These are phyloP conservation scores for Hyposmocoma kahamanoa DNA, from an alignment of 1,140 invertebrate species.

Conservation along the genomic window DNA sequence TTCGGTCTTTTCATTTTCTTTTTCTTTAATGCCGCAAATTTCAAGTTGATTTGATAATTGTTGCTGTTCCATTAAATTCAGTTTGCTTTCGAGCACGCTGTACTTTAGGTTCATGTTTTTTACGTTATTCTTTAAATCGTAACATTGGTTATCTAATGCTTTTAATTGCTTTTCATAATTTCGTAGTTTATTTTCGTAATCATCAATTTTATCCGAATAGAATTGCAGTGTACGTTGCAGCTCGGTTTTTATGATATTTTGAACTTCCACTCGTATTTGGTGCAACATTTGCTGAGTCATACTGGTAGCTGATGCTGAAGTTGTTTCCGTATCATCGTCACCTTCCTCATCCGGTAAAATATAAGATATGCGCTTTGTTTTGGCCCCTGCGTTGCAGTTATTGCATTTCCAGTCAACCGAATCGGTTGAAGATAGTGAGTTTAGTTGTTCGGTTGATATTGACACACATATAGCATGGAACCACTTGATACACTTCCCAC, in stretches of 20 bases:
- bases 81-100: not conserved
- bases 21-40: constrained; percentile 4
- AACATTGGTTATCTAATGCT: not conserved
- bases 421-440: no score
- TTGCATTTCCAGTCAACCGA: no score
- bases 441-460: no score
- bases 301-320: no score
- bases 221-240: constrained; percentile 13
- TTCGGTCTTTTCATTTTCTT: not conserved
- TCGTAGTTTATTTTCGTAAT: constrained; percentile 11
- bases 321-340: no score
- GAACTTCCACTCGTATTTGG: constrained; percentile 13
- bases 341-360: no score
- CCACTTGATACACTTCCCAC: no score
- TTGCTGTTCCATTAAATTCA: not conserved
- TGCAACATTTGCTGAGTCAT: constrained; percentile 7
- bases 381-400: no score
- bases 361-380: no score
- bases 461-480: no score
- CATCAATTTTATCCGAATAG: constrained; percentile 18
- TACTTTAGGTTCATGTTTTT: constrained; percentile 4
- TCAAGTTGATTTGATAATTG: constrained; percentile 3
- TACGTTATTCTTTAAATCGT: not conserved
- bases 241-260: constrained; percentile 9
- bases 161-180: constrained; percentile 9